Base-by-base conservation (phyloP, 1,140 invertebrate genomes). In the Saccostrea echinata region DNA sequence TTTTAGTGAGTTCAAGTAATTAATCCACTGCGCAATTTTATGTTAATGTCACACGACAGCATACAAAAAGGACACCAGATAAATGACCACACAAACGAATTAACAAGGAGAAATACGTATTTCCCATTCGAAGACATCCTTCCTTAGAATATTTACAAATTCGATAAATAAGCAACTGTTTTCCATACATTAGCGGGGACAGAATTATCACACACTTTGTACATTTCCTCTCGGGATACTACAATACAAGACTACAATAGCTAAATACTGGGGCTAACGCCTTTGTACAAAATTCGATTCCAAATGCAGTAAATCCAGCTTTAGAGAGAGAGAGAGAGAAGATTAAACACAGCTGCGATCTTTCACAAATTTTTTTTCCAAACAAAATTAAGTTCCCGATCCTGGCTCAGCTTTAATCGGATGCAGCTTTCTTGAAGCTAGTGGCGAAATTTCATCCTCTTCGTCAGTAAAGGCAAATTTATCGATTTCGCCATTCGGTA, bases 391-490 rank as follows among this genome's bases (percentile, higher is more conserved):
- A 68, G 35, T 51, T 64, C 30, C 53, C 33, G 68, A 1, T 13
- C 80, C 16, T 0, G 88, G 88, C 61, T 89, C 88, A n/a, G 88
- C 52, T 76, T 89, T 89, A 21, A 89, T 83, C 43, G 84, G 88
- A 35, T 89, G 88, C 1, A 89, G 83, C 52, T 89, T 89, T 43
- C 83, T 84, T 43, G 85, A 80, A 21, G 57, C 71, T 13, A 89
- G 13, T 0, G 88, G 85, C 18, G 85, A 61, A 43, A 81, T 24
- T 35, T 27, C 61, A 18, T 84, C 88, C 18, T 89, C 88, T 1
- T 89, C 88, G 30, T 89, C 88, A 3, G 88, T 89, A 76, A 89
- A 89, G 3, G 88, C 88, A 61, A 86, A 89, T 61, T 80, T 89
- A 43, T 89, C 88, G 30, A 89, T 84, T 33, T 89, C 88, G 0